A percentile compares a stretch with the other conserved stretches of the same genome.
phyloP scores from a whole-genome alignment of 2,113 vertebrate genomes.

The Artemisiospiza belli region DNA sequence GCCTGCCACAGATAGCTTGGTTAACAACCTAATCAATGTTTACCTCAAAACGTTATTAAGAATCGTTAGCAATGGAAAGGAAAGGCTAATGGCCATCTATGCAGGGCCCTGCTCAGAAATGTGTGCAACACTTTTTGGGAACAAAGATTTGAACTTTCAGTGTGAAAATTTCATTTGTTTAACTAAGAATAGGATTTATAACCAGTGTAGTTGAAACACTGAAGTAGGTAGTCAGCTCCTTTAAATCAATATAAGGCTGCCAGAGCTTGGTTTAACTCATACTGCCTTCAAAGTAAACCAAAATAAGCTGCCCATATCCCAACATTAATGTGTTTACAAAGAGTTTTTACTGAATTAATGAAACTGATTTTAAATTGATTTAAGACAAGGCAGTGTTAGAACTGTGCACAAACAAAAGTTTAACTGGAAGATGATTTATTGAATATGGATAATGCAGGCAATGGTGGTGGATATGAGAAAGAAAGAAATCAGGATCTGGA shows the following conservation, averaged over 20 bases:
- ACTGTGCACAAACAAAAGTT: neutral
- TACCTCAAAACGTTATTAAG: neutral
- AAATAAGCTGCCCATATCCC: neutral
- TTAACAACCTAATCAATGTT: conserved; percentile 36
- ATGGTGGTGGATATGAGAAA: neutral
- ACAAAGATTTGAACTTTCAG: neutral
- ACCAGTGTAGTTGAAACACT: neutral
- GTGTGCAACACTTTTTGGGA: neutral
- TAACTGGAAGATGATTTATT: conserved; percentile 9
- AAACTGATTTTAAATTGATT: neutral
- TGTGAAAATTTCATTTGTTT: neutral
- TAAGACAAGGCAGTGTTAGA: neutral
- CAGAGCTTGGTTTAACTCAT: neutral
- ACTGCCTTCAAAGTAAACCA: neutral
- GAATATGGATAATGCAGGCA: neutral
- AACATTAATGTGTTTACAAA: neutral
- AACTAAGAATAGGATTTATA: neutral
- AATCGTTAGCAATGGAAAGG: conserved; percentile 9
- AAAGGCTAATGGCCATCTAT: neutral
- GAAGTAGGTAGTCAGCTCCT: neutral
- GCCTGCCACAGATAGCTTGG: conserved; percentile 5
- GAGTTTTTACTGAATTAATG: conserved; percentile 1
- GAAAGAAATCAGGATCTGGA: neutral
- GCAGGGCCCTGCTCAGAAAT: neutral
- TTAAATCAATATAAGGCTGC: neutral